Percentiles rank a stretch among this genome's conserved stretches.
These are phyloP conservation scores for Neosalanx taihuensis DNA, from an alignment of 2,797 vertebrate genomes.

Conservation along the genomic window DNA sequence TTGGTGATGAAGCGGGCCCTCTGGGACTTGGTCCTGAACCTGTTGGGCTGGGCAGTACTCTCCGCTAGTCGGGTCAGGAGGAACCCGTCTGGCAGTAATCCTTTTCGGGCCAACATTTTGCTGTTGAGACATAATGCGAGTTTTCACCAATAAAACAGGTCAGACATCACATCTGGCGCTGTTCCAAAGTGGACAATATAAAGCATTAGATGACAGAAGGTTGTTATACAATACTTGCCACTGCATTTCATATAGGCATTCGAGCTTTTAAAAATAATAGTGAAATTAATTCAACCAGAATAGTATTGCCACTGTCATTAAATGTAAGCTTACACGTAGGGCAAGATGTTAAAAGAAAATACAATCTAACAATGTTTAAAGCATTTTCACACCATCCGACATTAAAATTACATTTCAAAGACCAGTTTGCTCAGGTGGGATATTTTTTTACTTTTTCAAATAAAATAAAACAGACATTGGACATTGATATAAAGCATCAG, in stretches of 20 bases:
- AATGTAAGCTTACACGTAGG: neutral
- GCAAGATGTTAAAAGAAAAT: neutral
- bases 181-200: neutral
- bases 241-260: neutral
- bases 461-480: neutral
- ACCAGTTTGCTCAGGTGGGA: too few relatives aligned
- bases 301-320: neutral
- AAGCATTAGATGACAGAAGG: neutral
- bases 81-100: constrained; percentile 77
- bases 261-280: neutral
- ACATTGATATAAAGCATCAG: neutral
- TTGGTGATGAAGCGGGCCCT: constrained; percentile 80
- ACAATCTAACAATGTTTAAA: too few relatives aligned
- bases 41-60: constrained; percentile 67
- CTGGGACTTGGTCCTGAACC: constrained; percentile 58
- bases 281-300: neutral
- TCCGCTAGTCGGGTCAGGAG: constrained; percentile 78
- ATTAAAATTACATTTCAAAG: too few relatives aligned
- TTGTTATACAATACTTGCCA: too few relatives aligned
- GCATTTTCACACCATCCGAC: too few relatives aligned
- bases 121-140: neutral
- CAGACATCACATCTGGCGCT: neutral
- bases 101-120: constrained; percentile 80
- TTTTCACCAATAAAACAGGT: neutral
- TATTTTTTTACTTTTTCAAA: too few relatives aligned